Evolutionary conservation across 2,888 invertebrate species (phyloP).

Genomic region (Lasioglossum morio): DNA sequence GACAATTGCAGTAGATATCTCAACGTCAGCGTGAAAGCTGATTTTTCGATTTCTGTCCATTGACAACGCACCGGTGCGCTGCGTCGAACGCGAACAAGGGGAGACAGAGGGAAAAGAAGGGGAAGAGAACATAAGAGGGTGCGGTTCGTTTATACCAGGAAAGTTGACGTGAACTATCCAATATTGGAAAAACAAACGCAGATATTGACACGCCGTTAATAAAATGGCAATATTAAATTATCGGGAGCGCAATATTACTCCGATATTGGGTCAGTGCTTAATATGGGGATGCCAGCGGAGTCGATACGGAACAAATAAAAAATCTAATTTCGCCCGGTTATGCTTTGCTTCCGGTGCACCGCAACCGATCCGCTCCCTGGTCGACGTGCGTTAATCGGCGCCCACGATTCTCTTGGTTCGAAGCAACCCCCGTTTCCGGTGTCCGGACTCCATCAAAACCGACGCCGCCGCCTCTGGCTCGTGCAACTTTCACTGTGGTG

Average conservation of each 20-base stretch:
- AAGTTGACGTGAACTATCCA: slow-evolving; percentile 17
- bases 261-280: slow-evolving; percentile 52
- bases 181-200: slow-evolving; percentile 36
- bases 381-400: neutral
- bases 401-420: neutral
- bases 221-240: slow-evolving; percentile 59
- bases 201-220: slow-evolving; percentile 56
- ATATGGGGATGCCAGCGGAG: slow-evolving; percentile 47
- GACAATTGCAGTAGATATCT: too few species aligned
- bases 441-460: neutral
- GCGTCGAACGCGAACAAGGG: neutral
- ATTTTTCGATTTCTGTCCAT: neutral
- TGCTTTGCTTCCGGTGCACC: slow-evolving; percentile 24
- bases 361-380: neutral
- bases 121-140: neutral
- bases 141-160: neutral
- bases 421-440: neutral
- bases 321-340: slow-evolving; percentile 44
- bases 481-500: neutral
- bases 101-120: neutral
- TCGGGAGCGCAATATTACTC: slow-evolving; percentile 44
- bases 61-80: too few species aligned
- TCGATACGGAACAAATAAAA: slow-evolving; percentile 52
- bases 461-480: neutral
- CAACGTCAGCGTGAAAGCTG: too few species aligned